These are phyloP conservation scores for Xanthia icteritia DNA, from an alignment of 2,888 invertebrate genomes.

Conservation along the genomic window DNA sequence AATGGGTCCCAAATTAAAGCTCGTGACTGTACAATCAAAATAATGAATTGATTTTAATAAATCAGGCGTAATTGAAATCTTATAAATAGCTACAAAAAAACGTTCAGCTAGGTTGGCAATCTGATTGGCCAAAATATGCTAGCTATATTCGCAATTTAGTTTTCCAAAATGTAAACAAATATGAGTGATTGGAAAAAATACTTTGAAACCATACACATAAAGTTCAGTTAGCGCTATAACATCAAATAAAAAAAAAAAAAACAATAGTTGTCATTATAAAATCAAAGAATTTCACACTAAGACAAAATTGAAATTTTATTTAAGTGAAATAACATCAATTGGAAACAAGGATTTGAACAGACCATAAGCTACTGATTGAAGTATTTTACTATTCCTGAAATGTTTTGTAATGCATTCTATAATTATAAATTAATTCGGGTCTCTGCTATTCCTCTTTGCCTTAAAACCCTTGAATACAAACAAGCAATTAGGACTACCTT, in stretches of 20 bases:
- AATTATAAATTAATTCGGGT: slow-evolving; percentile 35
- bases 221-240: no score
- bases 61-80: neutral
- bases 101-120: neutral
- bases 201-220: neutral
- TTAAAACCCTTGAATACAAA: slow-evolving; percentile 29
- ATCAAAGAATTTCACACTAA: neutral
- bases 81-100: neutral
- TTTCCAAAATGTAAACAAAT: neutral
- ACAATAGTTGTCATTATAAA: neutral
- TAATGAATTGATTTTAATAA: neutral
- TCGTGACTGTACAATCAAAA: neutral
- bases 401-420: slow-evolving; percentile 12
- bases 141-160: neutral
- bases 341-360: neutral
- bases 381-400: neutral
- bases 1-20: no score
- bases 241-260: no score
- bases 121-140: neutral
- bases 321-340: neutral
- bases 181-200: neutral
- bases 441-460: slow-evolving; percentile 26
- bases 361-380: neutral
- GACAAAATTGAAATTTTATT: neutral
- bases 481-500: slow-evolving; percentile 54